phyloP scores from a whole-genome alignment of 2,888 invertebrate genomes.

The Tenodera sinensis region DNA sequence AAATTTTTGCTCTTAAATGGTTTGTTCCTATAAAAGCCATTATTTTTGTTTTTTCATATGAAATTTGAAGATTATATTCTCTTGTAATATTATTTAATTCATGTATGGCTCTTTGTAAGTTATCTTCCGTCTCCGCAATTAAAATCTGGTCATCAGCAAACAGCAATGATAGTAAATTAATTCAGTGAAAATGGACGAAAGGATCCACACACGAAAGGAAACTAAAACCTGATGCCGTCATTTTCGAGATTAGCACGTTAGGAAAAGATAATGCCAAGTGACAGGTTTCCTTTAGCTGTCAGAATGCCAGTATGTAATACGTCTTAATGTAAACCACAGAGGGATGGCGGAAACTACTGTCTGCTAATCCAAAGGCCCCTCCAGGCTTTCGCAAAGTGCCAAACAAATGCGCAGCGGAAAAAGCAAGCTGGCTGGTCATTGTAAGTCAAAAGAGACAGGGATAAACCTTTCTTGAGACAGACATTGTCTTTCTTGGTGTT shows the following conservation, averaged over 20 bases:
- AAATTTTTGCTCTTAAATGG: too few relatives aligned
- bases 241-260: not conserved
- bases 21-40: too few relatives aligned
- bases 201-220: not conserved
- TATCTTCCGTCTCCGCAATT: too few relatives aligned
- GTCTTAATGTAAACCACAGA: not conserved
- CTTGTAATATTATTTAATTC: too few relatives aligned
- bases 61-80: too few relatives aligned
- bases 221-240: not conserved
- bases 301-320: not conserved
- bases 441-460: not conserved
- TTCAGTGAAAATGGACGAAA: too few relatives aligned
- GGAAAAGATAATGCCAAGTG: not conserved
- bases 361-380: not conserved
- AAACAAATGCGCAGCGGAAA: not conserved
- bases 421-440: not conserved
- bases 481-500: too few relatives aligned
- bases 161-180: too few relatives aligned
- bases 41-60: too few relatives aligned
- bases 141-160: too few relatives aligned
- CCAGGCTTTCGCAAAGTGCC: not conserved
- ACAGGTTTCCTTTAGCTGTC: not conserved
- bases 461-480: too few relatives aligned
- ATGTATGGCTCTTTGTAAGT: too few relatives aligned
- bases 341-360: not conserved